Evolutionary conservation across 2,888 invertebrate species (phyloP), one percentile per base, ranked within the genome.

Genomic region (Drosophila flavopinicola): DNA sequence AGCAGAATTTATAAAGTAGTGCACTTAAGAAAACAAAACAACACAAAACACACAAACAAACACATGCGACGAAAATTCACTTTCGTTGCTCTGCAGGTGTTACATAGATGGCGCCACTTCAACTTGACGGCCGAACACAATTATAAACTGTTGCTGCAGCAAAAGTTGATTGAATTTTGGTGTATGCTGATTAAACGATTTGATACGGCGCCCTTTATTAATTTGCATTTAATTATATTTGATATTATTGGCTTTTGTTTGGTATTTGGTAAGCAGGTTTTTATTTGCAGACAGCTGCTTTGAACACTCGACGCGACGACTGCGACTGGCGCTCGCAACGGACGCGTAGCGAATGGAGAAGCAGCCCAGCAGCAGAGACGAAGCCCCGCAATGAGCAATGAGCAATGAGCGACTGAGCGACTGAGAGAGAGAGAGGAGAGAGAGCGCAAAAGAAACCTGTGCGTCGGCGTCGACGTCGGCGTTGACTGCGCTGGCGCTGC

Each of bases 321-420:
- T 66, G 72, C 72, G 76, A 72, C 76, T 78, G 61, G 53, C 75
- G 75, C 72, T 77, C 70, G 63, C 85, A 70, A 77, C 88, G 72
- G 66, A 79, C 88, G 78, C 85, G 75, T 70, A 67, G 67, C 88
- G 83, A 85, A 88, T 85, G 88, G 42, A 58, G 58, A 33, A 58
- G 53, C 63, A 63, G 33, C 57, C 9, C 29, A 44, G 17, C 9
- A 27, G 29, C 69, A 29, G 75, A 74, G 70, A 58, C 70, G 57
- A 71, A 78, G 67, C 72, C 71, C 64, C 75, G 59, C 61, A 48
- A 24, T 30, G 63, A 68, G n/a, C n/a, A n/a, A n/a, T n/a, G n/a
- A n/a, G 54, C 53, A 11, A 6, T 20, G 67, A 49, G 25, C 71
- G 48, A 27, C n/a, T n/a, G n/a, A n/a, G n/a, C n/a, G n/a, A n/a